These are phyloP conservation scores for Papilio dardanus DNA, from an alignment of 1,140 invertebrate genomes.

Conservation along the genomic window DNA sequence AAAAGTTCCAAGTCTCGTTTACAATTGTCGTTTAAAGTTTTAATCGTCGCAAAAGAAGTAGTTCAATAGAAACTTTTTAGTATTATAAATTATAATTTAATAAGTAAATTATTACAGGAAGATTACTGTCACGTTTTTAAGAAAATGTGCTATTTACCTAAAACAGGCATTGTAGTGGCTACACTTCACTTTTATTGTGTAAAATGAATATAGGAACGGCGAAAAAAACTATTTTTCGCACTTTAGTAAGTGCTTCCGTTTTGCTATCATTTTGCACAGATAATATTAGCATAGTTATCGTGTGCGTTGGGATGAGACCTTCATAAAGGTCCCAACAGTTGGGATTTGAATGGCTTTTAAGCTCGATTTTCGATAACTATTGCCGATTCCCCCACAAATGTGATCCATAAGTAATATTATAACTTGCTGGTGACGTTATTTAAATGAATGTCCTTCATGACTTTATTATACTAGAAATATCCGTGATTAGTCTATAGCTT, in stretches of 20 bases:
- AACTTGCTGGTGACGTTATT: constrained; percentile 70
- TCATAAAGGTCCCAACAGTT: constrained; percentile 70
- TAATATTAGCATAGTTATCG: constrained; percentile 82
- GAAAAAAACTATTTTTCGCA: constrained; percentile 7
- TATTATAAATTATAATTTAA: no score
- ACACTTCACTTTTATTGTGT: not conserved
- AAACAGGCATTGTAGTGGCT: not conserved
- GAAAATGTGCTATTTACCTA: no score
- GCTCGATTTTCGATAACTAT: constrained; percentile 80
- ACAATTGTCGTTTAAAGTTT: not conserved
- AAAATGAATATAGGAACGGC: not conserved
- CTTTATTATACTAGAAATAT: no score
- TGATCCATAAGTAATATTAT: constrained; percentile 73
- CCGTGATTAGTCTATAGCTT: no score
- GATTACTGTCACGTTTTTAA: no score
- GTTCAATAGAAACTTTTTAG: not conserved
- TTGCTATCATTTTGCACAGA: constrained; percentile 75
- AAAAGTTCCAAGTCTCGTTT: not conserved
- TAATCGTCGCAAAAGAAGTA: not conserved
- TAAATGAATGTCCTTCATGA: no score
- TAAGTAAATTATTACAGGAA: not conserved
- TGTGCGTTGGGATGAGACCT: constrained; percentile 77
- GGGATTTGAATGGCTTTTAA: constrained; percentile 76
- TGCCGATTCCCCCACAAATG: constrained; percentile 76
- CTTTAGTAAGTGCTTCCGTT: constrained; percentile 47